Percentiles rank a stretch among this genome's conserved stretches.
Evolutionary conservation across 2,113 vertebrate genomes (phyloP).

Genomic region (Pelusios castaneus): DNA sequence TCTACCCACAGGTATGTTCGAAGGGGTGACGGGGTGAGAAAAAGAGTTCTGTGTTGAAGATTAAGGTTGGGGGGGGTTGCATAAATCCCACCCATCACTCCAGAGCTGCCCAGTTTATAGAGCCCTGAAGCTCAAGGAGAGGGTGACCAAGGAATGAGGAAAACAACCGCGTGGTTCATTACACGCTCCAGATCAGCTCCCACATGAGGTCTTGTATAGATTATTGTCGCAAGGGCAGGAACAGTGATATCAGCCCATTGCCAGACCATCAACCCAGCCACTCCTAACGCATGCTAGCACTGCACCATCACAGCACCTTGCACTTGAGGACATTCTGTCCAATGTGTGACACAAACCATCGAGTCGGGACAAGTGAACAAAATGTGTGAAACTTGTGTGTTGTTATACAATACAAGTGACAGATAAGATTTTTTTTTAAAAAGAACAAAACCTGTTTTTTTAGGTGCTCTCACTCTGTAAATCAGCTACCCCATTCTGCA

Average conservation of each 20-base stretch:
- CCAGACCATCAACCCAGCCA: neutral
- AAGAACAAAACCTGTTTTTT: neutral
- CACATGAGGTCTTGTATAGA: neutral
- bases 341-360: neutral
- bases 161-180: neutral
- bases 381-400: fast-evolving
- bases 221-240: neutral
- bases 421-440: neutral
- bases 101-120: neutral
- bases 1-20: conserved; percentile 73
- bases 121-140: neutral
- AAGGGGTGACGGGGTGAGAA: conserved; percentile 48
- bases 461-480: neutral
- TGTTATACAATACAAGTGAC: neutral
- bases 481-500: neutral
- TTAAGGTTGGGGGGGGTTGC: conserved; percentile 12
- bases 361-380: neutral
- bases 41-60: conserved; percentile 60
- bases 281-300: neutral
- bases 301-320: neutral
- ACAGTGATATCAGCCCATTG: neutral
- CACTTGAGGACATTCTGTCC: neutral
- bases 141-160: conserved; percentile 2
- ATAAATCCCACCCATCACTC: conserved; percentile 20
- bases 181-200: conserved; percentile 25